These are phyloP conservation scores for Ptychobarbus kaznakovi DNA, from an alignment of 2,797 vertebrate species.

Conservation along the genomic window DNA sequence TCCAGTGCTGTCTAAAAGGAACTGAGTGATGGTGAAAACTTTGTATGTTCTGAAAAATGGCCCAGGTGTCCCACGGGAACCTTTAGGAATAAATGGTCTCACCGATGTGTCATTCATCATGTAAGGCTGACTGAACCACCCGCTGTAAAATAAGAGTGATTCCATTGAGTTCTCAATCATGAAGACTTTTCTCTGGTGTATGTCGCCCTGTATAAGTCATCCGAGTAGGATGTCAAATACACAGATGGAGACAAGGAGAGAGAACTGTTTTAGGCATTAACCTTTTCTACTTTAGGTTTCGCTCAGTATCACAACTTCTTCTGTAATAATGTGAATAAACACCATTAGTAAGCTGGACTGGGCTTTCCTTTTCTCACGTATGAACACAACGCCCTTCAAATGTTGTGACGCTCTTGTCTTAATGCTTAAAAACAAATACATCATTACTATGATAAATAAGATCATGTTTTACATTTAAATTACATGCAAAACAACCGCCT, in stretches of 20 bases:
- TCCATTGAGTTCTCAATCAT: constrained; percentile 13
- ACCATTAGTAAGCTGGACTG: not conserved
- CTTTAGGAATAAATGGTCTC: constrained; percentile 6
- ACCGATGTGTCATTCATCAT: not conserved
- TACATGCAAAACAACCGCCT: not conserved
- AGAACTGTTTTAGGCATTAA: constrained; percentile 11
- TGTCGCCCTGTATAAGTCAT: not conserved
- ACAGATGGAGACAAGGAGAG: not conserved
- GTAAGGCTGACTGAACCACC: not conserved
- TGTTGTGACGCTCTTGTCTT: constrained; percentile 11
- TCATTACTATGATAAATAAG: constrained; percentile 13
- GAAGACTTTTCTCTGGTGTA: not conserved
- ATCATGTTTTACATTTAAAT: constrained; percentile 19
- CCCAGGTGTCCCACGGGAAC: constrained; percentile 4
- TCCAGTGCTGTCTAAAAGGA: constrained; percentile 7
- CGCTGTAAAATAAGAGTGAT: not conserved
- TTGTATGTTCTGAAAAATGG: not conserved
- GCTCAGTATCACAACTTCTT: not conserved
- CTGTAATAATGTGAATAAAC: not conserved
- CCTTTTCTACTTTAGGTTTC: not conserved
- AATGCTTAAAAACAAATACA: constrained; percentile 14
- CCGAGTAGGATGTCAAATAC: not conserved
- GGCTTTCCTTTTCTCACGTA: not conserved
- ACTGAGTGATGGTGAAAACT: not conserved
- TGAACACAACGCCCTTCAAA: constrained; percentile 4